Evolutionary conservation across 2,888 invertebrate genomes (phyloP).

Genomic region (Lepidochrysops patricia): DNA sequence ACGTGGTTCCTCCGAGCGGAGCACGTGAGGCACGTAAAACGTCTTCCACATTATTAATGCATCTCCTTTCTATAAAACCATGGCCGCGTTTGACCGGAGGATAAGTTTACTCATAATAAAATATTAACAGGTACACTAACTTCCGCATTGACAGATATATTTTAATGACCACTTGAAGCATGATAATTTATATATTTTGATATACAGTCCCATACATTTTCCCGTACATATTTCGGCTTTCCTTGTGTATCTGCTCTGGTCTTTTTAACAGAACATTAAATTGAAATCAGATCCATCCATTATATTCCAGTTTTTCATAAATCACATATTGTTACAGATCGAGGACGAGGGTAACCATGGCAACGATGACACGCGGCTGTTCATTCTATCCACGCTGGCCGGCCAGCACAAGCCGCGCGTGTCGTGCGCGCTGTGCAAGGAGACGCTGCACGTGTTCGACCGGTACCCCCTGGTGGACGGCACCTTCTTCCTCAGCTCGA

Average conservation of each 20-base stretch:
- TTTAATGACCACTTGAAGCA: too few relatives aligned
- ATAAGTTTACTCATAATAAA: background rate
- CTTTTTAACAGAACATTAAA: too few relatives aligned
- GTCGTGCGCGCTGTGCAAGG: conserved; percentile 90
- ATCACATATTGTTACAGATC: conserved; percentile 80
- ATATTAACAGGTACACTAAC: background rate
- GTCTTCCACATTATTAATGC: background rate
- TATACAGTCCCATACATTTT: too few relatives aligned
- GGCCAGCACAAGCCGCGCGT: conserved; percentile 91
- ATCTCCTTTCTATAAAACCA: background rate
- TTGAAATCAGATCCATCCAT: too few relatives aligned
- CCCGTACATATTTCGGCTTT: too few relatives aligned
- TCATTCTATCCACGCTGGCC: conserved; percentile 95
- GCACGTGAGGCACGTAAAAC: conserved; percentile 17
- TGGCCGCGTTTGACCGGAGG: background rate
- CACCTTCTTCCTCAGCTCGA: conserved; percentile 96
- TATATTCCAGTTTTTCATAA: background rate
- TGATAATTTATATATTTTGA: too few relatives aligned
- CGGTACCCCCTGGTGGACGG: conserved; percentile 98
- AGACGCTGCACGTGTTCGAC: conserved; percentile 94
- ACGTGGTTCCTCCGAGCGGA: conserved; percentile 42
- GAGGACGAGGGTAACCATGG: conserved; percentile 99
- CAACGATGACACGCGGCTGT: conserved; percentile 97
- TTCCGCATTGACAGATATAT: background rate
- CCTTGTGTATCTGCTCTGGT: too few relatives aligned